Percentiles rank a stretch among this genome's conserved stretches.
phyloP scores from a whole-genome alignment of 2,888 invertebrate genomes.

The Hemicrepidius hirtus region DNA sequence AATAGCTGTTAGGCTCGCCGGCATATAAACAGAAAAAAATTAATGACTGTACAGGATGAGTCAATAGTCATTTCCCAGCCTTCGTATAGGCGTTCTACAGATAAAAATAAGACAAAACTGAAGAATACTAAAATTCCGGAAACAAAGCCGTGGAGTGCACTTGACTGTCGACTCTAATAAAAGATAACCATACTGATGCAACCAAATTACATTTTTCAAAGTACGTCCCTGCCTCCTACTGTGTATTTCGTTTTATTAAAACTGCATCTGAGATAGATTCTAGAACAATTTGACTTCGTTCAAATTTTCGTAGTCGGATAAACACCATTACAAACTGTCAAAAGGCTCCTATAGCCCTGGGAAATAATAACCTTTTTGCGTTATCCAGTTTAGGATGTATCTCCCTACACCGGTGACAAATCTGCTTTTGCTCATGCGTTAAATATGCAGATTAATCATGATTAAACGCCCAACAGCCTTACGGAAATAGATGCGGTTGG shows the following conservation, averaged over 20 bases:
- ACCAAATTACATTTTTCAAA: conserved; percentile 38
- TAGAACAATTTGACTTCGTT: conserved; percentile 5
- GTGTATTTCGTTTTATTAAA: conserved; percentile 16
- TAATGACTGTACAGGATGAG: no score
- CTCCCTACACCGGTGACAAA: conserved; percentile 45
- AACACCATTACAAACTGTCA: conserved; percentile 13
- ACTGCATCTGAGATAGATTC: conserved; percentile 2
- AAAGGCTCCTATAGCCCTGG: background rate
- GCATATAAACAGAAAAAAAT: no score
- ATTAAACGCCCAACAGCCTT: conserved; percentile 33
- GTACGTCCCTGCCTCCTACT: background rate
- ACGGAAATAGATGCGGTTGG: conserved; percentile 27
- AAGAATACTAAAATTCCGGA: no score
- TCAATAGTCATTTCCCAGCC: no score
- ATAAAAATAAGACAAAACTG: no score
- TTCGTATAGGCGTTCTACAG: no score
- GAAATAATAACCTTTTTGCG: background rate
- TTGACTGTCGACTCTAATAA: conserved; percentile 40
- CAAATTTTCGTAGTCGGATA: conserved; percentile 11
- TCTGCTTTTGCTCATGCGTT: conserved; percentile 47
- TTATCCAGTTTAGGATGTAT: conserved; percentile 10
- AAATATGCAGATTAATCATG: conserved; percentile 54
- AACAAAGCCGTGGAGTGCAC: conserved; percentile 37
- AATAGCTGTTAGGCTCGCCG: no score
- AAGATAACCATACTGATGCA: conserved; percentile 34